phyloP scores from a whole-genome alignment of 1,140 invertebrate species.

The Polypedilum vanderplanki region DNA sequence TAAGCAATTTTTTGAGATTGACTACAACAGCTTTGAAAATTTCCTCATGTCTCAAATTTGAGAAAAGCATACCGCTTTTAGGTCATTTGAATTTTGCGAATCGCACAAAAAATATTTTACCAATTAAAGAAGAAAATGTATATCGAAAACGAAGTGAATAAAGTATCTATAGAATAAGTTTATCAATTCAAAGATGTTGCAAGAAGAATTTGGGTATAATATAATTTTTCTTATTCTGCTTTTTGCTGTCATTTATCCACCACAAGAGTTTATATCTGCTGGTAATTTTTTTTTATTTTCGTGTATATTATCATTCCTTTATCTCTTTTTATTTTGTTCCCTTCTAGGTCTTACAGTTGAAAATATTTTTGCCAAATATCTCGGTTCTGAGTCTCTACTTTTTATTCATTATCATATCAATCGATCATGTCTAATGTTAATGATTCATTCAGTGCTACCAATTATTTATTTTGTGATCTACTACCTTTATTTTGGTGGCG shows the following conservation, averaged over 20 bases:
- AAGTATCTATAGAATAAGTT: background rate
- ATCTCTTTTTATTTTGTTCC: background rate
- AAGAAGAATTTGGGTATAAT: conserved; percentile 51
- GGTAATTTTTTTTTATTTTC: background rate
- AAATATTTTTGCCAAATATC: conserved; percentile 53
- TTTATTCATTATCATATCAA: conserved; percentile 68
- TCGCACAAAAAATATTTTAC: background rate
- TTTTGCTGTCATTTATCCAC: conserved; percentile 65
- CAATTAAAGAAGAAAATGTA: background rate
- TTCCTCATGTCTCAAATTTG: background rate
- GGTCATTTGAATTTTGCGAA: background rate
- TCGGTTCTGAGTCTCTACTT: conserved; percentile 60
- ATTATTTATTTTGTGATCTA: conserved; percentile 59
- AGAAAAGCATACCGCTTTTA: background rate
- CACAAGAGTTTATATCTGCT: conserved; percentile 60
- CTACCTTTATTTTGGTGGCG: conserved; percentile 45
- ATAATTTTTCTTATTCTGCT: conserved; percentile 62
- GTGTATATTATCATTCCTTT: background rate
- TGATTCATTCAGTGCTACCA: conserved; percentile 61
- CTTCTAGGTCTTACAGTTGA: conserved; percentile 62
- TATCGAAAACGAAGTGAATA: background rate
- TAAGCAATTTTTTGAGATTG: background rate
- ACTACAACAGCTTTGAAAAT: background rate
- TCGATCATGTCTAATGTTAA: conserved; percentile 55
- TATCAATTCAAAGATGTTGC: conserved; percentile 36